Evolutionary conservation across 2,888 invertebrate genomes (phyloP).

Genomic region (Epicampocera succincta): DNA sequence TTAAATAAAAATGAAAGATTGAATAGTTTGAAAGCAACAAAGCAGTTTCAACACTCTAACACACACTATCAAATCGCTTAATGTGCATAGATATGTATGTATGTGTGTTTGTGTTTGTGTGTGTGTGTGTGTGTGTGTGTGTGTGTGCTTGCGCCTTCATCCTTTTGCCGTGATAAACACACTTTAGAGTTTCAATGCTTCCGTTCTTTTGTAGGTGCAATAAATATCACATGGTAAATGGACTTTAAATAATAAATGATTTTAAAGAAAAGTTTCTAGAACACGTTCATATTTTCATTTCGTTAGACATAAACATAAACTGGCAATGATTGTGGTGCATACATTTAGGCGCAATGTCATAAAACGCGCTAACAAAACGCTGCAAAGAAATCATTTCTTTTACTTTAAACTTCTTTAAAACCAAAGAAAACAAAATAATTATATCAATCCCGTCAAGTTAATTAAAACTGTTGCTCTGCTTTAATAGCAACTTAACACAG

Average conservation of each 20-base stretch:
- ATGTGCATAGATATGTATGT: no score
- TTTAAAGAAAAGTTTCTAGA: conserved; percentile 50
- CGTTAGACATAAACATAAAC: background rate
- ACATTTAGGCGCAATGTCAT: background rate
- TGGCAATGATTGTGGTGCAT: background rate
- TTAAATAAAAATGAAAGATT: conserved; percentile 44
- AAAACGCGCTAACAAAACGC: background rate
- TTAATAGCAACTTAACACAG: background rate
- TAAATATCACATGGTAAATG: conserved; percentile 56
- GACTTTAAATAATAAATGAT: conserved; percentile 64
- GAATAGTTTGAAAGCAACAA: conserved; percentile 18
- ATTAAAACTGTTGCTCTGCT: background rate
- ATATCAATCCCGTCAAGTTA: no score
- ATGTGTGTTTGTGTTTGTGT: background rate
- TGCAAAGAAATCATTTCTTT: background rate
- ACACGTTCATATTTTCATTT: conserved; percentile 37
- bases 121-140: no score
- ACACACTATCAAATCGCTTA: background rate
- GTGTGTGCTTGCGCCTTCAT: background rate
- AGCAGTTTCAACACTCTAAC: background rate
- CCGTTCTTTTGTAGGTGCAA: conserved; percentile 7
- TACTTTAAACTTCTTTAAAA: background rate
- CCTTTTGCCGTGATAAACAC: background rate
- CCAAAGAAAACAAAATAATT: no score
- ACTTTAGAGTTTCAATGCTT: conserved; percentile 10